phyloP scores from a whole-genome alignment of 1,140 invertebrate species.

The Lasioglossum baleicum region DNA sequence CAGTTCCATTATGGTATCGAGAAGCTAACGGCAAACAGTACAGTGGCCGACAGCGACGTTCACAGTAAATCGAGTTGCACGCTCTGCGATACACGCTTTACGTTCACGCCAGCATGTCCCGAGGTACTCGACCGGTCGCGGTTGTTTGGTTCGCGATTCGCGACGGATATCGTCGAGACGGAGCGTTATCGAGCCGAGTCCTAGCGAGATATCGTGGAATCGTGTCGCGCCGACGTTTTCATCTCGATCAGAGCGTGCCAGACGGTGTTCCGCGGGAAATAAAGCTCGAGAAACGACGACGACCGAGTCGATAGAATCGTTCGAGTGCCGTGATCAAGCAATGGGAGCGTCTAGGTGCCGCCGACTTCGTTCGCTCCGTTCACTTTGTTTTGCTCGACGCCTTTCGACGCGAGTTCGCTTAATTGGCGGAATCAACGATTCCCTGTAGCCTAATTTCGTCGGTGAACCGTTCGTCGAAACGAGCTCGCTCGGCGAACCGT shows the following conservation, averaged over 20 bases:
- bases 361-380: no score
- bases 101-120: constrained; percentile 25
- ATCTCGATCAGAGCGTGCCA: no score
- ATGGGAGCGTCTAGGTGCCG: no score
- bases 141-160: neutral
- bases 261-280: neutral
- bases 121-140: constrained; percentile 48
- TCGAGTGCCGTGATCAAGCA: no score
- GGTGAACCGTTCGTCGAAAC: no score
- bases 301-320: no score
- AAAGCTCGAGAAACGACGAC: neutral
- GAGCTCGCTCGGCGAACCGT: no score
- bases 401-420: no score
- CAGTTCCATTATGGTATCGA: constrained; percentile 78
- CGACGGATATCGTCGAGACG: neutral
- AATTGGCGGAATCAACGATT: no score
- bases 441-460: no score
- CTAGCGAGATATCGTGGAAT: neutral
- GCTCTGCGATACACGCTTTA: no score
- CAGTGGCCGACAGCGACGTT: constrained; percentile 48
- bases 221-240: neutral
- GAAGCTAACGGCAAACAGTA: constrained; percentile 67
- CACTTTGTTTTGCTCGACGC: no score
- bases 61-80: constrained; percentile 41
- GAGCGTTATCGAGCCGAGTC: neutral